Base-by-base conservation (phyloP, 2,797 vertebrate genomes). In the Lepilemur septentrionalis region DNA sequence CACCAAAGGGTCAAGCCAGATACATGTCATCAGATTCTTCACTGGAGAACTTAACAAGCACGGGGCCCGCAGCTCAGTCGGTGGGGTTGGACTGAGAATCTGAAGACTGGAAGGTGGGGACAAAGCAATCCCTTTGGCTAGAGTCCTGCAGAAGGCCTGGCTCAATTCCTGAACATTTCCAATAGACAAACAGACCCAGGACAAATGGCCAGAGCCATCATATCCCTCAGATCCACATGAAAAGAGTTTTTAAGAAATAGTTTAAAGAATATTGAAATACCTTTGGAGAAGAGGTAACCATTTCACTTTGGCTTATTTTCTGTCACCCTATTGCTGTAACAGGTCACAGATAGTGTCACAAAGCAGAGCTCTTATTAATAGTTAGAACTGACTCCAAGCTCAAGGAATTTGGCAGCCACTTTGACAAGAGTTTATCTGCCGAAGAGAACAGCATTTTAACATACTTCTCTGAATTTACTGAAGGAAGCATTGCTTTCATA, bases 271-370 rank as follows among this genome's bases (percentile, higher is more conserved):
- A 30, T 41, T 89, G 20, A 52, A 48, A 73, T 25, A 25, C n/a
- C 35, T 73, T 41, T 83, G 70, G 82, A 87, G 75, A 67, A 59
- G 35, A 76, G n/a, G 55, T 35, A 38, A n/a, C 43, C 67, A 61
- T 84, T 52, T 90, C 32, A 12, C 52, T 85, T n/a, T 57, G 83
- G 67, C 43, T 57, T 73, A 38, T n/a, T 63, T 93, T 69, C 78
- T 73, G 7, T 81, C 30, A 67, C 57, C 43, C 72, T 85, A 13
- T 38, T 70, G 78, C 86, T 61, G 43, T 84, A 80, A 91, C 30
- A 69, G 92, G 73, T 95, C 95, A 78, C 57, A 67, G 92, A 84
- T 78, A 41, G 46, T 80, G 84, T 88, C 87, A 92, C 65, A 82
- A 96, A 92, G 61, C 50, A 12, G 57, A 61, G 78, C 80, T 75